Percentiles rank a stretch among this genome's conserved stretches.
These are phyloP conservation scores for Lasioglossum villosulum DNA, from an alignment of 2,888 invertebrate species.

Conservation along the genomic window DNA sequence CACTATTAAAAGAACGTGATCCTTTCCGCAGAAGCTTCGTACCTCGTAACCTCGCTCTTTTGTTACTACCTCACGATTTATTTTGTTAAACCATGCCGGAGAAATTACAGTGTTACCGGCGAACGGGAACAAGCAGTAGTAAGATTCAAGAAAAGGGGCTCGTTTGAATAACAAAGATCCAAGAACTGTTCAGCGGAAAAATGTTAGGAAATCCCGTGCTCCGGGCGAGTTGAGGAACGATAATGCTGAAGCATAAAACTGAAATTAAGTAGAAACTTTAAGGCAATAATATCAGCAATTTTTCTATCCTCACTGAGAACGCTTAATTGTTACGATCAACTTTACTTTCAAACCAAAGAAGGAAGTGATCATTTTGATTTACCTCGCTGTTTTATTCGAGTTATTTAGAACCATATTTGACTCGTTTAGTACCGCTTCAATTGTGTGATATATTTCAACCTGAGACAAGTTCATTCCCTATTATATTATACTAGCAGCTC, in stretches of 20 bases:
- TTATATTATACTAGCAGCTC: no score
- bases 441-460: no score
- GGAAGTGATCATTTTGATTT: background rate
- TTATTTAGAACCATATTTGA: background rate
- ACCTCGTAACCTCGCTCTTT: background rate
- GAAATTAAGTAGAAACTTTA: background rate
- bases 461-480: no score
- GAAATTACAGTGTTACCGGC: background rate
- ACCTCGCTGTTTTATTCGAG: background rate
- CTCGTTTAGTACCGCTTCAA: background rate
- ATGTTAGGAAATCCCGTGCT: background rate
- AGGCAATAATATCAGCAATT: background rate
- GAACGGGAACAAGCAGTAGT: background rate
- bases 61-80: background rate
- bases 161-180: slow-evolving; percentile 5
- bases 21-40: background rate
- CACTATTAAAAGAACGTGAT: slow-evolving; percentile 23
- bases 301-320: background rate
- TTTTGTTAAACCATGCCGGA: background rate
- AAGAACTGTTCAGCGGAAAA: background rate
- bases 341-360: background rate
- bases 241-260: background rate
- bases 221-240: background rate
- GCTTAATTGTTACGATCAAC: background rate
- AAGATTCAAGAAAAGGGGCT: background rate